Evolutionary conservation across 2,113 vertebrate species (phyloP).

Genomic region (Strix uralensis): DNA sequence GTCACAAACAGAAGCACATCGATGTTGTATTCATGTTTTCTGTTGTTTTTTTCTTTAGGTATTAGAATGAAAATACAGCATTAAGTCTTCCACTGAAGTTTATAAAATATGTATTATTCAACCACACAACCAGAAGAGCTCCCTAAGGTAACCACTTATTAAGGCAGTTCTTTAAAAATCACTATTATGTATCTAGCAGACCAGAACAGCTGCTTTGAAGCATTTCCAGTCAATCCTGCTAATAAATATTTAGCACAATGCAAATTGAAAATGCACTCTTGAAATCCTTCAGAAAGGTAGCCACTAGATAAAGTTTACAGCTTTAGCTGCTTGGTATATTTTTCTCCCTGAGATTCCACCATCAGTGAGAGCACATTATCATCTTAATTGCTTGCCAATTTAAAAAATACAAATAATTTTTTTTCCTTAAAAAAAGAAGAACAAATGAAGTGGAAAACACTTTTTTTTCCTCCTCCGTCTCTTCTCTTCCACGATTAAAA

Average conservation of each 20-base stretch:
- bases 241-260: constrained; percentile 47
- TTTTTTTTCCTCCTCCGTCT: not conserved
- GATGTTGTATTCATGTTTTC: not conserved
- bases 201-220: constrained; percentile 50
- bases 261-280: constrained; percentile 19
- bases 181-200: constrained; percentile 46
- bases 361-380: not conserved
- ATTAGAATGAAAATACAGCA: not conserved
- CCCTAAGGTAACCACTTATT: constrained; percentile 27
- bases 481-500: not conserved
- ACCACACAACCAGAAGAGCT: constrained; percentile 13
- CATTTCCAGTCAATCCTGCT: constrained; percentile 28
- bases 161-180: constrained; percentile 57
- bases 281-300: constrained; percentile 7
- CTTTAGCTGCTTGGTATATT: not conserved
- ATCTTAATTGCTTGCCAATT: not conserved
- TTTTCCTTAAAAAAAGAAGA: not conserved
- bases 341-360: not conserved
- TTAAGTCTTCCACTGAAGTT: constrained; percentile 13
- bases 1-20: not conserved
- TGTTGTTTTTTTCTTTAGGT: not conserved
- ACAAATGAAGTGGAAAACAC: not conserved
- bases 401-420: not conserved
- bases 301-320: not conserved
- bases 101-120: constrained; percentile 50